Conservation (phyloP, 1,140 invertebrate genomes). For the Rhagoletis zephyria region DNA sequence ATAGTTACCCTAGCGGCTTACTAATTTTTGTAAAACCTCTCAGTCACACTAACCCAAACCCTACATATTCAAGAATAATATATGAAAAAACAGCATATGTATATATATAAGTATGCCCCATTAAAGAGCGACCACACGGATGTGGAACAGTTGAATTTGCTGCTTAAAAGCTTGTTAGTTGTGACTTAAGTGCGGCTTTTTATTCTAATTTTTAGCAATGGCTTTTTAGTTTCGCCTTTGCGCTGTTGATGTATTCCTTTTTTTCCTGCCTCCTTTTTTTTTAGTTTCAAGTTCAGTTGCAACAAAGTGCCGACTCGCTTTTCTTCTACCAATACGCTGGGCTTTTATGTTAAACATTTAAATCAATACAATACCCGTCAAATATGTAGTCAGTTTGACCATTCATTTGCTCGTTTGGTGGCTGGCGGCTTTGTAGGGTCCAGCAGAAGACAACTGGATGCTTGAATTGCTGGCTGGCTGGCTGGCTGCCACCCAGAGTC, state of each 20-base stretch:
- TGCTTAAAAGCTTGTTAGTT: slow-evolving; percentile 15
- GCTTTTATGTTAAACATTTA: slow-evolving; percentile 26
- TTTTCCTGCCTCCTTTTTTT: background rate
- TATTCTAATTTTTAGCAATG: slow-evolving; percentile 38
- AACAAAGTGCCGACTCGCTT: slow-evolving; percentile 33
- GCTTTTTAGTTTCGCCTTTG: background rate
- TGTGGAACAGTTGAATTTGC: background rate
- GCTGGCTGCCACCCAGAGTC: slow-evolving; percentile 29
- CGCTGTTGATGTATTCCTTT: background rate
- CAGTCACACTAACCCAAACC: too few species aligned
- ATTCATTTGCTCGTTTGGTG: slow-evolving; percentile 44
- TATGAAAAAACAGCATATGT: too few species aligned
- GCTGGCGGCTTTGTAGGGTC: slow-evolving; percentile 28
- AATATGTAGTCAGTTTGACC: slow-evolving; percentile 45
- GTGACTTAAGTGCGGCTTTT: background rate
- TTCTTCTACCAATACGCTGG: background rate
- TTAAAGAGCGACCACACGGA: background rate
- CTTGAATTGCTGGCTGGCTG: background rate
- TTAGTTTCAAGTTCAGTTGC: background rate
- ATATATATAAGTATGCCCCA: too few species aligned
- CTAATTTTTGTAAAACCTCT: too few species aligned
- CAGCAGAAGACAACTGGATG: background rate
- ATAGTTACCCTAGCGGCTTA: too few species aligned
- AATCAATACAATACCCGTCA: slow-evolving; percentile 52
- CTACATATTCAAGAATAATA: too few species aligned